Evolutionary conservation across 2,888 invertebrate species (phyloP), one percentile per base, ranked within the genome.

Genomic region (Ditylenchus weischeri): DNA sequence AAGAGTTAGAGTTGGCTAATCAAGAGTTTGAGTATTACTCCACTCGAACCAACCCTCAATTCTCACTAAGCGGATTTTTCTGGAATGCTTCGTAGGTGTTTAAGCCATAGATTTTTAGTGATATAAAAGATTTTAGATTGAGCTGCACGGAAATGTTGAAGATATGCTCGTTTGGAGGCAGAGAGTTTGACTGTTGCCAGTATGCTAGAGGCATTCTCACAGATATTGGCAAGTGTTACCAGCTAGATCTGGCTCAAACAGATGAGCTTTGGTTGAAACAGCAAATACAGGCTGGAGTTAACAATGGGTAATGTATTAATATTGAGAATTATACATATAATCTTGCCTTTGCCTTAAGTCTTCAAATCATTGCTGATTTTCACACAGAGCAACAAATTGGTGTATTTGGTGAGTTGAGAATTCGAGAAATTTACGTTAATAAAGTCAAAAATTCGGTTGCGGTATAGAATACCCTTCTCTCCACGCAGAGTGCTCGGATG

Each of bases 161-260:
- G 64, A 64, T 76, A 61, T 80, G 80, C 62, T 70, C 75, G 35
- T 78, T 80, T 66, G 80, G 74, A 6, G 78, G 78, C 1, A 57
- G 72, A 60, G 68, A 70, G 43, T 80, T 79, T 65, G 68, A 79
- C 58, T 80, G 80, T 50, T 79, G 80, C 67, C 72, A 76, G 60
- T 78, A 73, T 60, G 75, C 78, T 11, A 71, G 69, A 13, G 75
- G 77, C 18, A 75, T 79, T 4, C 74, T 79, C 38, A 81, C 81
- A 11, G 77, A 78, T 60, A 72, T 81, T 36, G 81, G 80, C 0
- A 76, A 76, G 54, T 80, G 80, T 58, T 78, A 75, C 68, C 76
- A 75, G 19, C 49, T 80, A 15, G 74, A 77, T 51, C 64, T 78
- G 49, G 71, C 71, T 11, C 57, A 69, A 49, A 68, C 75, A 11